phyloP scores from a whole-genome alignment of 2,113 vertebrate species.

The Euleptes europaea region DNA sequence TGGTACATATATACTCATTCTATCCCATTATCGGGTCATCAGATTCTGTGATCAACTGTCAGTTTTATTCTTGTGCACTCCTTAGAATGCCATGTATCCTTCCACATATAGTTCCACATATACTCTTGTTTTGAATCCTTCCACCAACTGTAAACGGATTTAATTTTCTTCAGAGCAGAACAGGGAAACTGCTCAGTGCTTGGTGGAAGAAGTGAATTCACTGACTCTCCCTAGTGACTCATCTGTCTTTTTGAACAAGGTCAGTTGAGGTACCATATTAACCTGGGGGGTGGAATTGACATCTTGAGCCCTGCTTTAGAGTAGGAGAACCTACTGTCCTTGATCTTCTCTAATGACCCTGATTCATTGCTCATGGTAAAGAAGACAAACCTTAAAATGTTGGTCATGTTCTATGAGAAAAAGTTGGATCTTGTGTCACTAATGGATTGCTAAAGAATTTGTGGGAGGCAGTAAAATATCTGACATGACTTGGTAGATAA shows the following conservation, averaged over 20 bases:
- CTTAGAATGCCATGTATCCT: constrained; percentile 10
- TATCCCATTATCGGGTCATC: neutral
- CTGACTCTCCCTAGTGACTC: neutral
- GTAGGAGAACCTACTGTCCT: neutral
- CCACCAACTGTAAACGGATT: neutral
- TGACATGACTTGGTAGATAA: no score
- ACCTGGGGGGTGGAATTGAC: neutral
- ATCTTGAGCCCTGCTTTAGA: neutral
- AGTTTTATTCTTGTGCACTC: neutral
- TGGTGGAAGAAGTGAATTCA: neutral
- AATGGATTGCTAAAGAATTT: no score
- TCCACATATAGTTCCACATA: constrained; percentile 8
- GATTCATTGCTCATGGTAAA: neutral
- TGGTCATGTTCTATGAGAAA: no score
- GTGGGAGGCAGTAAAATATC: no score
- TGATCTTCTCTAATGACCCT: neutral
- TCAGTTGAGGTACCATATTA: neutral
- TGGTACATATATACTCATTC: neutral
- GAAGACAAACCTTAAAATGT: neutral
- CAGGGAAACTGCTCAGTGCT: neutral
- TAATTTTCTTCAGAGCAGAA: neutral
- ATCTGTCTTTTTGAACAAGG: neutral
- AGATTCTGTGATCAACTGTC: neutral
- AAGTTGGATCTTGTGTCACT: no score
- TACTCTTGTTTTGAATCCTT: neutral